Conservation (phyloP, 2,797 vertebrate species). For the Huso huso region DNA sequence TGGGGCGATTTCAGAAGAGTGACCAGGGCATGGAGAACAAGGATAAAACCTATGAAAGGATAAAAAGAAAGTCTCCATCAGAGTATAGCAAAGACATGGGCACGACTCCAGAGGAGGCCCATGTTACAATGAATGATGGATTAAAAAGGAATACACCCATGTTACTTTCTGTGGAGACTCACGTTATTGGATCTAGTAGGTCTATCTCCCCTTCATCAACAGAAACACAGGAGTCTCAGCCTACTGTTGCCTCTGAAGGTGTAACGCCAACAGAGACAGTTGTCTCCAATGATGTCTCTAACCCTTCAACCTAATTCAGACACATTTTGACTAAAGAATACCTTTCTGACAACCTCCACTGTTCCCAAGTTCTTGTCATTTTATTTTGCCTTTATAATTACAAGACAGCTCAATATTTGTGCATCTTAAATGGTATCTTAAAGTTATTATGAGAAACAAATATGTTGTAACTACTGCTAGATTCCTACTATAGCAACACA, state of each 20-base stretch:
- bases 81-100: slow-evolving; percentile 81
- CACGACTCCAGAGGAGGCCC: slow-evolving; percentile 76
- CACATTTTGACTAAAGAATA: too few relatives aligned
- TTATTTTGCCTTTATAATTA: too few relatives aligned
- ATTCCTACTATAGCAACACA: too few relatives aligned
- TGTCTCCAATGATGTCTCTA: slow-evolving; percentile 54
- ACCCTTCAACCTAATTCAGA: slow-evolving; percentile 50
- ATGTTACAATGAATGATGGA: slow-evolving; percentile 65
- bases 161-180: slow-evolving; percentile 71
- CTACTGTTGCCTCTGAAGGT: slow-evolving; percentile 56
- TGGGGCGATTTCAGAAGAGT: slow-evolving; percentile 87
- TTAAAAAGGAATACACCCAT: slow-evolving; percentile 65
- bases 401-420: too few relatives aligned
- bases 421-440: too few relatives aligned
- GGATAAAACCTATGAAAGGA: slow-evolving; percentile 84
- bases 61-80: slow-evolving; percentile 87
- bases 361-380: too few relatives aligned
- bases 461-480: too few relatives aligned
- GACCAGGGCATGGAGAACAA: slow-evolving; percentile 84
- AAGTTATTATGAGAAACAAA: too few relatives aligned
- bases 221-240: slow-evolving; percentile 69
- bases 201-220: slow-evolving; percentile 44
- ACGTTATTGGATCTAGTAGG: slow-evolving; percentile 42
- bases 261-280: slow-evolving; percentile 48
- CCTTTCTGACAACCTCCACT: too few relatives aligned